Percentiles rank a stretch among this genome's conserved stretches.
Evolutionary conservation across 2,113 vertebrate genomes (phyloP).

Genomic region (Ophiodon elongatus): DNA sequence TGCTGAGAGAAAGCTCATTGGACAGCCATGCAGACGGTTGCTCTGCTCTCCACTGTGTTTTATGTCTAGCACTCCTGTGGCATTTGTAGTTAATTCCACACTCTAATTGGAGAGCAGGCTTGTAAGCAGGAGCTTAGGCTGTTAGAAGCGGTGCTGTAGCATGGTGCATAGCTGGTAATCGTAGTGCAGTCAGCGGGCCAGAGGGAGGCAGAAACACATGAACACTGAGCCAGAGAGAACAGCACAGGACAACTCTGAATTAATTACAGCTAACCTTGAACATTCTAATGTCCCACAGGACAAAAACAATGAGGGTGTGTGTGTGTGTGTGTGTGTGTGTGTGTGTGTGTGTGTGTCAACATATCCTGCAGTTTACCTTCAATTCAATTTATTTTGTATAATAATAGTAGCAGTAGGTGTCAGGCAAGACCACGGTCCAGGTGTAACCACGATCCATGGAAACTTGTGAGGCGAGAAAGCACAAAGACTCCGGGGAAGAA

Average conservation of each 20-base stretch:
- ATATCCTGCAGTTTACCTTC: not conserved
- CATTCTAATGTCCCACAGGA: constrained; percentile 42
- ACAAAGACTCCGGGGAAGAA: too few species aligned
- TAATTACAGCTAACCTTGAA: constrained; percentile 66
- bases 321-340: not conserved
- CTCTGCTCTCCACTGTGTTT: constrained; percentile 6
- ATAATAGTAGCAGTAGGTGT: too few species aligned
- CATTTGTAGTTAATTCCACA: constrained; percentile 42
- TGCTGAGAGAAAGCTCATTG: not conserved
- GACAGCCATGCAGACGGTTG: not conserved
- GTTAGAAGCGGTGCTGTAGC: constrained; percentile 28
- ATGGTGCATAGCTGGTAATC: constrained; percentile 32
- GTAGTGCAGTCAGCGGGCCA: constrained; percentile 30
- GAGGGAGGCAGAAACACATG: constrained; percentile 48
- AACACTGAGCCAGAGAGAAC: constrained; percentile 16
- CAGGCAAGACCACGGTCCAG: too few species aligned
- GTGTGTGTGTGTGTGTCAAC: not conserved
- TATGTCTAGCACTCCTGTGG: constrained; percentile 31
- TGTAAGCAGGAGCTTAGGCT: constrained; percentile 32
- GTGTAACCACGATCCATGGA: too few species aligned
- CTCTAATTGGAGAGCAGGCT: constrained; percentile 36
- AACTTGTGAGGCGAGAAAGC: too few species aligned
- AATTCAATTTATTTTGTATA: too few species aligned
- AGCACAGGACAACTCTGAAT: constrained; percentile 44
- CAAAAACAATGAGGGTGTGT: constrained; percentile 1